phyloP scores from a whole-genome alignment of 2,797 vertebrate genomes.

The Hozukius guyotensis region DNA sequence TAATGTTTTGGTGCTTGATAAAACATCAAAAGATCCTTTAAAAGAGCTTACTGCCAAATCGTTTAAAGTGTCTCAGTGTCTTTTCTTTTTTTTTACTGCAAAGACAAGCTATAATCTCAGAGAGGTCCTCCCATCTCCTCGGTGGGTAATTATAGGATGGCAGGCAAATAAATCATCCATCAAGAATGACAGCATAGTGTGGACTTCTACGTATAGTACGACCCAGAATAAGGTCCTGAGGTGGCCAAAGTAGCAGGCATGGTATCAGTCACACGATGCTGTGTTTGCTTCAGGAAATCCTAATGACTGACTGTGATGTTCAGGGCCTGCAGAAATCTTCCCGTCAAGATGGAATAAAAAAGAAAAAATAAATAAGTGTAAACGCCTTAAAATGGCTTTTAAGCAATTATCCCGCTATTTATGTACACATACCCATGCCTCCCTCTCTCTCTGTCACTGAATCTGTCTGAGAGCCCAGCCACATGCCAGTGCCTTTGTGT shows the following conservation, averaged over 20 bases:
- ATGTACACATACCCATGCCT: background rate
- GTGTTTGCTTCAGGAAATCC: constrained; percentile 45
- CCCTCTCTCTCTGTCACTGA: constrained; percentile 46
- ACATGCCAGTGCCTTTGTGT: constrained; percentile 83
- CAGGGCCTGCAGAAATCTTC: background rate
- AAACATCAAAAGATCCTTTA: constrained; percentile 62
- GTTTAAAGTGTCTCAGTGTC: constrained; percentile 46
- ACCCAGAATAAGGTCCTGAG: constrained; percentile 43
- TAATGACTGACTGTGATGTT: constrained; percentile 39
- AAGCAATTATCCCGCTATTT: constrained; percentile 34
- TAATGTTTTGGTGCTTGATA: constrained; percentile 42
- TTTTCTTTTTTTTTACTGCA: constrained; percentile 45
- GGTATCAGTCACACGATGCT: constrained; percentile 33
- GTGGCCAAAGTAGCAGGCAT: constrained; percentile 45
- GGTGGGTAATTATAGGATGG: constrained; percentile 68
- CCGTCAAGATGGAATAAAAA: constrained; percentile 4
- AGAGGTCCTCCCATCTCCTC: constrained; percentile 58
- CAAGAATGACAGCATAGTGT: constrained; percentile 37
- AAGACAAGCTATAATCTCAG: constrained; percentile 64
- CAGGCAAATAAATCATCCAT: constrained; percentile 64
- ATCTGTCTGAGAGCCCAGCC: constrained; percentile 68
- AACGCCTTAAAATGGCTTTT: constrained; percentile 28
- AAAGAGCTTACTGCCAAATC: constrained; percentile 56
- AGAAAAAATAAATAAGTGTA: constrained; percentile 27
- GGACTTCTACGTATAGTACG: constrained; percentile 41